Evolutionary conservation across 2,797 vertebrate genomes (phyloP), one percentile per base, ranked within the genome.

Genomic region (Helostoma temminkii): DNA sequence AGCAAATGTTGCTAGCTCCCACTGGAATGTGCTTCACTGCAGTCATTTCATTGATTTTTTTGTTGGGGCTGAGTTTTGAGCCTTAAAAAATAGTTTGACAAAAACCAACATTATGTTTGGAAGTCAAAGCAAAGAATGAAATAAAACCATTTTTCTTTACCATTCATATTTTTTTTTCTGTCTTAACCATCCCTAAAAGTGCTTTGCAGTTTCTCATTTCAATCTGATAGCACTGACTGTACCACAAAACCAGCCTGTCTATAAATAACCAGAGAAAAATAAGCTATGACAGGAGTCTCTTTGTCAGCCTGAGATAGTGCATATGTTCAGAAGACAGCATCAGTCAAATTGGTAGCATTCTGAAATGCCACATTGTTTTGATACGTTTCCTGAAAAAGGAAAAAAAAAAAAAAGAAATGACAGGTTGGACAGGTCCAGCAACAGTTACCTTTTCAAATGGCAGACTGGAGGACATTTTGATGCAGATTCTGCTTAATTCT

Each of bases 321-420:
- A 54, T 66, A 55, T 68, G 64, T 82, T 82, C 43, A 26, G 12
- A 8, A 86, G 75, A 80, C 76, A 77, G 76, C 76, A 28, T 3
- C 73, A 80, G 77, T 87, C 83, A 84, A 81, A 81, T 69, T 10
- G n/a, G 49, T 65, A 83, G 60, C 71, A 82, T 88, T 86, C 76
- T 66, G 43, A 91, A 89, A 91, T 84, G 86, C 76, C 90, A 86
- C 74, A 64, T 73, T 74, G 61, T 80, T 86, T 75, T 87, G 66
- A 78, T 76, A 47, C 16, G 50, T 70, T 52, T 85, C 53, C 53
- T 75, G 59, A 32, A 85, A 73, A 74, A n/a, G n/a, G n/a, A n/a
- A 19, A 24, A 49, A 9, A 58, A 70, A 70, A 36, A 42, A 32
- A 2, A 1, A 16, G 55, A 36, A 30, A 53, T 86, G 87, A 87